Evolutionary conservation across 1,140 invertebrate genomes (phyloP), one percentile per base, ranked within the genome.

Genomic region (Ceratina japonica): DNA sequence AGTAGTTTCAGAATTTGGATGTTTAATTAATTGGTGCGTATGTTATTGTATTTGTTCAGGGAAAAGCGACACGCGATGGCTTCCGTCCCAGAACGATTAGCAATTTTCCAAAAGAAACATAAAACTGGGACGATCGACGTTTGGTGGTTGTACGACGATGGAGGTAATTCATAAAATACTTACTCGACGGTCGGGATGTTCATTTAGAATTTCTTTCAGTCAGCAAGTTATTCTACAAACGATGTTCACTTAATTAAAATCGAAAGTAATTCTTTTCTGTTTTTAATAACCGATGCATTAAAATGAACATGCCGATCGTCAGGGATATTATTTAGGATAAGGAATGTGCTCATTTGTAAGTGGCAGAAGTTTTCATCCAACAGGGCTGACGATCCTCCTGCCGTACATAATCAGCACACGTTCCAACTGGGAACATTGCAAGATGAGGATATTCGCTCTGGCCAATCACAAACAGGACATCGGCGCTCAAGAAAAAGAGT

Each of bases 101-200:
- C 94, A 37, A 92, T 96, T 66, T 98, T 98, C 89, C 91, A 93
- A 65, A 89, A 89, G 64, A 93, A 94, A 63, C 94, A 95, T 92
- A 94, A 94, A 69, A 93, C 94, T 88, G 97, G 97, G 31, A 96
- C 94, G 0, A 96, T 99, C 79, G 98, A 99, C 92, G 97, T 99
- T 24, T 99, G 98, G 97, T 99, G 98, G 98, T 91, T 99, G 63
- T 99, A 98, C 92, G 98, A 99, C 92, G 98, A 99, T 93, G 98
- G 97, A 89, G 97, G 97, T 94, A 89, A 91, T 82, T 88, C 74
- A 77, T 52, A 69, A 77, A 87, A 82, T 70, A 61, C 52, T 75
- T 51, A 18, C 16, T n/a, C 12, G 20, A 16, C 31, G 27, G 72
- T 74, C 63, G 49, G 1, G 18, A 24, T 74, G 52, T 54, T 61